Conservation (phyloP, 30 jellyfish, hydroid and myxozoan genomes). For the Pseudorhiza aurosa region DNA sequence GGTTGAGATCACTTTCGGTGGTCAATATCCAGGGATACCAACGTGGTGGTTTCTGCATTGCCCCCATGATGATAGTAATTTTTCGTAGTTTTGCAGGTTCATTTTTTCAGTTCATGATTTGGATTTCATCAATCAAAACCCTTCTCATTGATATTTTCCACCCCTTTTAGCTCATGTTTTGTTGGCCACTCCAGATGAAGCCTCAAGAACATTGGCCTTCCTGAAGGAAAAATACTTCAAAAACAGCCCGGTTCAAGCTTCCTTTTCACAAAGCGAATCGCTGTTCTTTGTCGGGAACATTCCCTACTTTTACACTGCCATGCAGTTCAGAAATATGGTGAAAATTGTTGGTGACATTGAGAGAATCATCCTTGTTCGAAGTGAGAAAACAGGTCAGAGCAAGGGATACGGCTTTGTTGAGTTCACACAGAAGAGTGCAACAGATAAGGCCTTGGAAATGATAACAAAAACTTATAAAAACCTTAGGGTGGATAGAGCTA, state of each 20-base stretch:
- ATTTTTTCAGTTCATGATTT: no score
- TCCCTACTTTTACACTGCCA: conserved; percentile 45
- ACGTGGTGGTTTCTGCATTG: no score
- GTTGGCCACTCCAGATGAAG: conserved; percentile 56
- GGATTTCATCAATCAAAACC: no score
- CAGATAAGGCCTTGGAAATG: conserved; percentile 38
- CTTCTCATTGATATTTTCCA: no score
- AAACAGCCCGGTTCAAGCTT: conserved; percentile 27
- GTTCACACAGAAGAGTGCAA: conserved; percentile 35
- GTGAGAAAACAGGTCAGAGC: conserved; percentile 78
- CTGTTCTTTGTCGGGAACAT: conserved; percentile 78
- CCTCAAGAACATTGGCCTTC: conserved; percentile 35
- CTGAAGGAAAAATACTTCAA: conserved; percentile 45
- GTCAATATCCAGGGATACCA: no score
- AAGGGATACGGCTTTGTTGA: conserved; percentile 93
- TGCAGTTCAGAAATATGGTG: conserved; percentile 48
- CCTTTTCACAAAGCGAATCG: conserved; percentile 61
- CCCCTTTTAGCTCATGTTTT: conserved; percentile 54
- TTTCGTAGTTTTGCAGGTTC: no score
- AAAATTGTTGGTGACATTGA: conserved; percentile 68
- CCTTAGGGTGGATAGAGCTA: conserved; percentile 59
- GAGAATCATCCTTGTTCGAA: conserved; percentile 51
- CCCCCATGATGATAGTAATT: no score
- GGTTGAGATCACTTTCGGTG: no score
- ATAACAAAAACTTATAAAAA: conserved; percentile 18